Conservation (phyloP, 2,113 vertebrate genomes). For the Brachirus orientalis region DNA sequence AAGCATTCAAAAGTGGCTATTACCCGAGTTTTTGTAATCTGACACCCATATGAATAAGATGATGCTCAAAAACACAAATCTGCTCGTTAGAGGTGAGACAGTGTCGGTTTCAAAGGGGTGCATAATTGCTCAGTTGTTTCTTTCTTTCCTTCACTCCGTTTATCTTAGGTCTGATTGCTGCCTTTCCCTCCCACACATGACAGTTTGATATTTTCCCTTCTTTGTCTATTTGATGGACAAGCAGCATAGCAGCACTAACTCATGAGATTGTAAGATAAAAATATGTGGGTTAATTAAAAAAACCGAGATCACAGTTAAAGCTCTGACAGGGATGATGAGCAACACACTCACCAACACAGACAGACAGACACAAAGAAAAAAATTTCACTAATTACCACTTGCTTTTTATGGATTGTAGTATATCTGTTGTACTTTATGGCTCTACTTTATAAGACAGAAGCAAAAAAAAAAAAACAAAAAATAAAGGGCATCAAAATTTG, state of each 20-base stretch:
- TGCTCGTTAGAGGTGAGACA: conserved; percentile 38
- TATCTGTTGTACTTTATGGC: too few relatives aligned
- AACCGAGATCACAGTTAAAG: conserved; percentile 50
- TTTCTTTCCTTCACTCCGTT: conserved; percentile 1
- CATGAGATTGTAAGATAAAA: conserved; percentile 49
- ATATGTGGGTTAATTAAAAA: conserved; percentile 70
- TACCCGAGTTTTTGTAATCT: conserved; percentile 44
- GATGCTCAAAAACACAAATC: conserved; percentile 45
- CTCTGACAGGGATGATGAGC: conserved; percentile 51
- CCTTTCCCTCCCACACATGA: conserved; percentile 28
- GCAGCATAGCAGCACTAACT: conserved; percentile 21
- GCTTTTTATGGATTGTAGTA: conserved; percentile 36
- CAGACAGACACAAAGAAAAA: conserved; percentile 15
- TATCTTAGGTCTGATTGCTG: conserved; percentile 18
- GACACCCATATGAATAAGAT: conserved; percentile 39
- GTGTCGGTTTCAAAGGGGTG: conserved; percentile 19
- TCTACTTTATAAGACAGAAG: conserved; percentile 40
- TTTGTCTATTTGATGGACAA: conserved; percentile 35
- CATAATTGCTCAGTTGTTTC: conserved; percentile 2
- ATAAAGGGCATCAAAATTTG: too few relatives aligned
- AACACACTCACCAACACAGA: conserved; percentile 4
- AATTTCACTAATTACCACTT: conserved; percentile 65
- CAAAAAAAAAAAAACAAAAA: too few relatives aligned
- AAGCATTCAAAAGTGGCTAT: conserved; percentile 17
- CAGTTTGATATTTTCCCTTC: conserved; percentile 32